Evolutionary conservation across 2,888 invertebrate genomes (phyloP), one percentile per base, ranked within the genome.

Genomic region (Lasioglossum villosulum): DNA sequence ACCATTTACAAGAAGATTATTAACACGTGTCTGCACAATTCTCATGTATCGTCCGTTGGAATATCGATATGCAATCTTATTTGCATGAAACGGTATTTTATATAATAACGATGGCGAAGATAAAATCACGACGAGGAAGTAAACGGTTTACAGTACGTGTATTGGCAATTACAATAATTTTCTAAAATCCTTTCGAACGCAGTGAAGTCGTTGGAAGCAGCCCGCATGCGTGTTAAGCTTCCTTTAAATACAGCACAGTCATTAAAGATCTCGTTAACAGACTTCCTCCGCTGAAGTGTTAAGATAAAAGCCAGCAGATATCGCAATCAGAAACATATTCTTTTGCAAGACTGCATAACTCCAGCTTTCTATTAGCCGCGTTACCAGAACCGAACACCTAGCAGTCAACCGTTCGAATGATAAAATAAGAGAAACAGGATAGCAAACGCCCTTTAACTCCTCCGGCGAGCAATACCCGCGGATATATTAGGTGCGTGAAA

Each of bases 401-500:
- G 34, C 12, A 66, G 30, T 34, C 66, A 37, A 23, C 34, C 34
- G 16, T 34, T 66, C 34, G 19, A 34, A 16, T 8, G 30, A 8
- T 34, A 66, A 34, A 34, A 19, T 34, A 34, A 66, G 56, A 34
- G 66, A 66, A 23, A 66, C 66, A 23, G 34, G 3, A 19, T 19
- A 37, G 27, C 19, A 6, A 37, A 59, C 75, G 48, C n/a, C 56
- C 56, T 56, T 56, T 56, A 56, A 56, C 56, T 56, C 56, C 56
- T n/a, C 56, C n/a, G n/a, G n/a, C 37, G 45, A 48, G 45, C 66
- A 68, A 66, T 34, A 66, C 48, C 48, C 76, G 66, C 76, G 76
- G 66, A 48, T 68, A 76, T 48, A 76, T 76, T 68, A 76, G 30
- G 6, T n/a, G 66, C 34, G 42, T 68, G 76, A 76, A 48, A 76